phyloP scores from a whole-genome alignment of 2,113 vertebrate genomes.

The Oryzias woworae region DNA sequence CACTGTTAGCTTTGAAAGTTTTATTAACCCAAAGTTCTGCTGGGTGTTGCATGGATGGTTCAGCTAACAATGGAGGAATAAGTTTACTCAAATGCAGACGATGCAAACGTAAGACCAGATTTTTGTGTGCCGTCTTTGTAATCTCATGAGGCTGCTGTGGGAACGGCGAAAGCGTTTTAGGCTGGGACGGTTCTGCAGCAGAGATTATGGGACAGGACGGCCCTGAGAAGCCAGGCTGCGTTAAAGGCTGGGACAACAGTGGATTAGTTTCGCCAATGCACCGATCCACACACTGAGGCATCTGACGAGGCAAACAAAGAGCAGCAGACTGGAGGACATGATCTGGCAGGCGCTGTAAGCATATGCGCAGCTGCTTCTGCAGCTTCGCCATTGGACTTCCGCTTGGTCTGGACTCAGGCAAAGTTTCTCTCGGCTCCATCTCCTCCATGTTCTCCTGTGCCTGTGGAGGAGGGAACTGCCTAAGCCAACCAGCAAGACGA shows the following conservation, averaged over 20 bases:
- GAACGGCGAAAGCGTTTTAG: constrained; percentile 17
- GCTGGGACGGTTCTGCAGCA: constrained; percentile 12
- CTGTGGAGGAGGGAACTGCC: constrained; percentile 76
- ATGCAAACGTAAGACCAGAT: constrained; percentile 49
- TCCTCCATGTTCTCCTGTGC: constrained; percentile 56
- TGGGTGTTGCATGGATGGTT: not conserved
- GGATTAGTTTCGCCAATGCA: constrained; percentile 9
- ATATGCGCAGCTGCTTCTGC: constrained; percentile 62
- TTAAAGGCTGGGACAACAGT: constrained; percentile 22
- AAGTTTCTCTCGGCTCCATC: constrained; percentile 56
- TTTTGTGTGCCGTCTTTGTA: constrained; percentile 21
- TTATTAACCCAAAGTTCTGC: not conserved
- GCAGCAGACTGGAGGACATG: constrained; percentile 58
- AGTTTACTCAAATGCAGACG: constrained; percentile 21
- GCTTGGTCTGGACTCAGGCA: constrained; percentile 47
- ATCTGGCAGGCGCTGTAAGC: constrained; percentile 68
- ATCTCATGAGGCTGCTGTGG: not conserved
- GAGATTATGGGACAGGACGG: constrained; percentile 19
- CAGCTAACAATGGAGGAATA: constrained; percentile 4
- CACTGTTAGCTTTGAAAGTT: constrained; percentile 11
- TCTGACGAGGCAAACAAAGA: constrained; percentile 17
- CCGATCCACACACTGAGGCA: constrained; percentile 25
- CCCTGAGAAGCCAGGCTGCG: constrained; percentile 15
- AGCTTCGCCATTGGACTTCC: constrained; percentile 60
- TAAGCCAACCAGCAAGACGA: constrained; percentile 75